Evolutionary conservation across 2,113 vertebrate genomes (phyloP).

Genomic region (Dipodomys ordii): DNA sequence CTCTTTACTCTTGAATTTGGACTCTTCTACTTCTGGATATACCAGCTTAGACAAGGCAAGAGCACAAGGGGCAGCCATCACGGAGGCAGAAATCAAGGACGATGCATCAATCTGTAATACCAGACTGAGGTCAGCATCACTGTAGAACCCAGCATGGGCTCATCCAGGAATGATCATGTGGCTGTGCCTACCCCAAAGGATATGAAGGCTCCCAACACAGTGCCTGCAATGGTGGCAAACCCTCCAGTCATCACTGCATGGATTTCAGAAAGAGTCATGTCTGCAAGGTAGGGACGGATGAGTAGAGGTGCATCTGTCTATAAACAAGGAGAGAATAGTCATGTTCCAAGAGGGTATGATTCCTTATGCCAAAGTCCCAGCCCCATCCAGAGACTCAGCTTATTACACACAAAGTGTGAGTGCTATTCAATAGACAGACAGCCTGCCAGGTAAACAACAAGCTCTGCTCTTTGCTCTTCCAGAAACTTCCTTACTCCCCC

Average conservation of each 20-base stretch:
- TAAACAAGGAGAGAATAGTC: background rate
- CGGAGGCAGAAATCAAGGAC: slow-evolving; percentile 94
- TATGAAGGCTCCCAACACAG: slow-evolving; percentile 96
- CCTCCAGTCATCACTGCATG: slow-evolving; percentile 96
- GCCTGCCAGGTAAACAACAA: background rate
- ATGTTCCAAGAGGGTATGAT: background rate
- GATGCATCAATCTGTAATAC: slow-evolving; percentile 91
- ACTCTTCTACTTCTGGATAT: slow-evolving; percentile 95
- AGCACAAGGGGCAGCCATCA: slow-evolving; percentile 97
- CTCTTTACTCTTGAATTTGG: slow-evolving; percentile 88
- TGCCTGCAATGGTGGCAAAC: slow-evolving; percentile 96
- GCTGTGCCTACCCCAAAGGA: slow-evolving; percentile 92
- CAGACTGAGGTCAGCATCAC: background rate
- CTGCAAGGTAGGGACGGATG: slow-evolving; percentile 92
- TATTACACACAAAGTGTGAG: background rate
- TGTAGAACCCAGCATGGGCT: background rate
- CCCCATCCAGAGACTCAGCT: background rate
- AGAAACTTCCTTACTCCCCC: background rate
- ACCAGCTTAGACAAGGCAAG: slow-evolving; percentile 94
- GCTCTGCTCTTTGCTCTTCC: background rate
- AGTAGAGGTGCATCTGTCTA: slow-evolving; percentile 95
- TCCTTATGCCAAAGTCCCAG: background rate
- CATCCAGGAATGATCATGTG: background rate
- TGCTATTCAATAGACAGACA: background rate
- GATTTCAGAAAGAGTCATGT: slow-evolving; percentile 96